Conservation (phyloP, 2,888 invertebrate species). For the Andrena praecox region DNA sequence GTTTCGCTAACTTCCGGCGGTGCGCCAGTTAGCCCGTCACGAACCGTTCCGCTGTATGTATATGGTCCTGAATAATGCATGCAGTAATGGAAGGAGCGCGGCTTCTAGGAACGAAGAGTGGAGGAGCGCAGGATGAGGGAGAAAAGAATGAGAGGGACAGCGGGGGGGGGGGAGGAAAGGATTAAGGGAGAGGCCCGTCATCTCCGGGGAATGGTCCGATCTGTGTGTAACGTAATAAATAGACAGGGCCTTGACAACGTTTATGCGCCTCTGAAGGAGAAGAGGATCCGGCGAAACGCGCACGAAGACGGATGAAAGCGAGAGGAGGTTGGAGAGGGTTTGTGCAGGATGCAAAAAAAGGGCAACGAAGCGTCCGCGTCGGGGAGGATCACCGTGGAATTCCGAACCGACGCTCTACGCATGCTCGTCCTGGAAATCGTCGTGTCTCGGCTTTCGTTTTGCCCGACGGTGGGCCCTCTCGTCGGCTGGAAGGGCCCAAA, state of each 20-base stretch:
- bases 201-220: constrained; percentile 26
- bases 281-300: constrained; percentile 22
- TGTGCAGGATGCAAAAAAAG: background rate
- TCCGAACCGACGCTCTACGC: background rate
- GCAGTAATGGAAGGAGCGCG: constrained; percentile 56
- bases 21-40: constrained; percentile 66
- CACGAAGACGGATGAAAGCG: constrained; percentile 31
- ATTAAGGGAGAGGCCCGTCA: constrained; percentile 40
- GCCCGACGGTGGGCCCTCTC: background rate
- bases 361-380: constrained; percentile 15
- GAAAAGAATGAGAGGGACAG: constrained; percentile 20
- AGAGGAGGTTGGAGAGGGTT: background rate
- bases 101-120: constrained; percentile 31
- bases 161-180: constrained; percentile 37
- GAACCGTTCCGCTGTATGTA: constrained; percentile 64
- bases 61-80: constrained; percentile 74
- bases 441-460: background rate
- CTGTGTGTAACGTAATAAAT: constrained; percentile 42
- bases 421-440: constrained; percentile 21
- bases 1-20: constrained; percentile 74
- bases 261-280: constrained; percentile 26
- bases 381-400: constrained; percentile 18
- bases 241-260: constrained; percentile 30
- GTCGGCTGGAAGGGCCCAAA: too few relatives aligned
- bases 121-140: constrained; percentile 20